phyloP scores from a whole-genome alignment of 1,140 invertebrate species.

The Lithobius niger region DNA sequence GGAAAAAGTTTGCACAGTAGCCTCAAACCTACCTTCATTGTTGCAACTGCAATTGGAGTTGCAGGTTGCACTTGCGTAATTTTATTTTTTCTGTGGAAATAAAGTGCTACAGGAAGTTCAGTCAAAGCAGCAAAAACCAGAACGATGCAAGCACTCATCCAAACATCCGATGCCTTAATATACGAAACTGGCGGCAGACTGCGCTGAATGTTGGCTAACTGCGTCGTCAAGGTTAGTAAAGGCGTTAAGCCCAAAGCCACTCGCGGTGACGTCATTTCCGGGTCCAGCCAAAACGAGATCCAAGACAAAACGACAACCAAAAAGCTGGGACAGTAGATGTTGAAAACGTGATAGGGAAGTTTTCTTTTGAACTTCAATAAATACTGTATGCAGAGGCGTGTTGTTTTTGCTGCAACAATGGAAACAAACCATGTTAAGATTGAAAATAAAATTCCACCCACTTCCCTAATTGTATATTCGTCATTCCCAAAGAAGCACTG shows the following conservation, averaged over 20 bases:
- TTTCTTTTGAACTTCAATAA: no score
- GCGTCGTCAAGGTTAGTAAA: background rate
- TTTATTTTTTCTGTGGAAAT: background rate
- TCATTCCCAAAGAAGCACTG: no score
- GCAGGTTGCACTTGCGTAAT: no score
- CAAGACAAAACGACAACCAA: background rate
- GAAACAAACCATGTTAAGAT: no score
- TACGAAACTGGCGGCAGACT: background rate
- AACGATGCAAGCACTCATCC: background rate
- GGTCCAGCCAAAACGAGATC: background rate
- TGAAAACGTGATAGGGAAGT: no score
- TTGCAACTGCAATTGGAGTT: no score
- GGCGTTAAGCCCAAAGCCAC: background rate
- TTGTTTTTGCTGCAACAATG: no score
- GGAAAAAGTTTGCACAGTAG: no score
- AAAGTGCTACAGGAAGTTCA: background rate
- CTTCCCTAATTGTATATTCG: no score
- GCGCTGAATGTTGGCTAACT: background rate
- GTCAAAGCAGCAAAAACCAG: background rate
- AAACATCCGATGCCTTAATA: background rate
- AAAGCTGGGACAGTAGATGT: constrained; percentile 64
- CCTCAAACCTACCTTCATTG: no score
- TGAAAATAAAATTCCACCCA: no score
- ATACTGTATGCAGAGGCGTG: no score
- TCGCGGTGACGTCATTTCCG: background rate